Conservation (phyloP, 2,113 vertebrate species). For the Heloderma charlesbogerti region DNA sequence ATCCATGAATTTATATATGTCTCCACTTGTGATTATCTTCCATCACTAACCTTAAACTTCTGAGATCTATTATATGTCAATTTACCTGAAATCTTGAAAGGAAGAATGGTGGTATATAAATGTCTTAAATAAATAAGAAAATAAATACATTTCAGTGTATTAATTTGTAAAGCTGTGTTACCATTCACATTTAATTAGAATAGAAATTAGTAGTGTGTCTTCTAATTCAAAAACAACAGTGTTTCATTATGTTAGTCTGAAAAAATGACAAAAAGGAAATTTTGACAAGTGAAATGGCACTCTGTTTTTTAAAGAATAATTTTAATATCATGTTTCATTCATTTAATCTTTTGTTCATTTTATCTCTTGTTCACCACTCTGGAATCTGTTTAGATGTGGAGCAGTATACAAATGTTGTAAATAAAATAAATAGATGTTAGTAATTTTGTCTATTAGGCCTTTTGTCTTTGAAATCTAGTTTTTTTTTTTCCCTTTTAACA, state of each 20-base stretch:
- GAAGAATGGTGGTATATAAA: background rate
- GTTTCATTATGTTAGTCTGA: conserved; percentile 40
- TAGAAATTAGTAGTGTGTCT: conserved; percentile 47
- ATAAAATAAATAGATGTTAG: no score
- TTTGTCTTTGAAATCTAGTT: conserved; percentile 46
- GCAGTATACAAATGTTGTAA: no score
- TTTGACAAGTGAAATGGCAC: conserved; percentile 42
- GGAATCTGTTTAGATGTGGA: no score
- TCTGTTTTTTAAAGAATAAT: no score
- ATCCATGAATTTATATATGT: background rate
- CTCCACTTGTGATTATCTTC: background rate
- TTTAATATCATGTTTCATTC: no score
- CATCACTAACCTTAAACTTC: background rate
- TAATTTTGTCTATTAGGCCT: background rate
- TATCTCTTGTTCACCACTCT: no score
- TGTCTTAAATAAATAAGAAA: conserved; percentile 1
- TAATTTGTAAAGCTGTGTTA: conserved; percentile 41
- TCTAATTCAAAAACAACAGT: conserved; percentile 38
- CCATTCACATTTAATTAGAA: conserved; percentile 28
- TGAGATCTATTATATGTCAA: background rate
- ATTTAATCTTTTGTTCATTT: no score
- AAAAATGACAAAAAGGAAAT: conserved; percentile 43
- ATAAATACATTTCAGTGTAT: conserved; percentile 6
- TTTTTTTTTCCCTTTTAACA: conserved; percentile 21
- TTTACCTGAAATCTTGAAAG: conserved; percentile 12